Base-by-base conservation (phyloP, 2,797 vertebrate species). In the Pelobates cultripes region DNA sequence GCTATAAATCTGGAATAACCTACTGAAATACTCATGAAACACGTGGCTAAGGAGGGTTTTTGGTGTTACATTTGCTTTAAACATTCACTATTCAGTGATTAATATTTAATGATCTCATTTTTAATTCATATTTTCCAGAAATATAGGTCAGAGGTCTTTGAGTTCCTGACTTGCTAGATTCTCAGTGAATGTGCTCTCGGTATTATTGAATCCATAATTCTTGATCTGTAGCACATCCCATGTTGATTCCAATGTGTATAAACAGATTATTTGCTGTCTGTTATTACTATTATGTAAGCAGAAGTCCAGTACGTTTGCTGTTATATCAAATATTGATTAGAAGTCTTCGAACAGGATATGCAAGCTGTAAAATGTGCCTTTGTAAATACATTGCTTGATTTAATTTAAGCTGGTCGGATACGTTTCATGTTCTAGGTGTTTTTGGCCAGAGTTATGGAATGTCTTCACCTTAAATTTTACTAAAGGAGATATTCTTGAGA, bases 51-150 rank as follows among this genome's bases (percentile, higher is more conserved):
- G 53, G 15, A 73, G 74, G 15, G n/a, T 68, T 74, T 73, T 70
- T 73, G 67, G 57, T 60, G 67, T n/a, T 67, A 77, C 61, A 77
- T 45, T 14, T 4, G 15, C 73, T 83, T 79, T 78, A 28, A 73
- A 74, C 67, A 83, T 70, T 83, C 71, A 70, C 51, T 61, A 69
- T 77, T 12, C 51, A 69, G 53, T 76, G 60, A 76, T 83, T 63
- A 83, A 83, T 69, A 78, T 78, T 79, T 43, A 79, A 83, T 79
- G 71, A 79, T 44, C 66, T 79, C 64, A 79, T 83, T 79, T 70
- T 75, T 83, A 75, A 83, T 83, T 79, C 71, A 83, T 83, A 43
- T n/a, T 73, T 83, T 78, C 55, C 45, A 70, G 76, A 83, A 79
- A 79, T 79, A 75, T 83, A 71, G 66, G 76, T 79, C 72, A 83